These are phyloP conservation scores for Cremastinae sp. DNA, from an alignment of 2,888 invertebrate genomes.

Conservation along the genomic window DNA sequence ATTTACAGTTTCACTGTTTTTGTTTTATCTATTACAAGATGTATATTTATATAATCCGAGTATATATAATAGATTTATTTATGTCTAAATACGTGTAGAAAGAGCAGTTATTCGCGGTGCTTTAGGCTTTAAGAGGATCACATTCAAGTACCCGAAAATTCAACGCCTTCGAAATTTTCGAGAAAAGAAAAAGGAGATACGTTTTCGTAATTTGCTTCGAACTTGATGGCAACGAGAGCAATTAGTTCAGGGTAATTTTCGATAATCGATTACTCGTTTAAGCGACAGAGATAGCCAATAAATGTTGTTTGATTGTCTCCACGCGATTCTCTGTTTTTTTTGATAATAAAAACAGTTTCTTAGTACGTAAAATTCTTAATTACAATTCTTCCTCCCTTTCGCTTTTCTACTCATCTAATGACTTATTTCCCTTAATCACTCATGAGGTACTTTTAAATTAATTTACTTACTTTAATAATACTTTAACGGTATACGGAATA, in stretches of 20 bases:
- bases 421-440: conserved; percentile 33
- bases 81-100: conserved; percentile 12
- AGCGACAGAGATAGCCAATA: conserved; percentile 37
- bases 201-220: conserved; percentile 7
- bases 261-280: conserved; percentile 37
- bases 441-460: conserved; percentile 33
- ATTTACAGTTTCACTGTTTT: conserved; percentile 34
- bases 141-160: conserved; percentile 48
- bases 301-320: conserved; percentile 78
- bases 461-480: conserved; percentile 61
- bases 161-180: conserved; percentile 22
- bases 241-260: conserved; percentile 19
- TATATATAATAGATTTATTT: conserved; percentile 16
- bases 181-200: conserved; percentile 14
- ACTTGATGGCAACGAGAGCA: conserved; percentile 28
- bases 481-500: conserved; percentile 53
- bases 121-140: conserved; percentile 39
- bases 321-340: conserved; percentile 74
- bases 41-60: conserved; percentile 2
- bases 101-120: conserved; percentile 38
- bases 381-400: conserved; percentile 20
- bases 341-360: conserved; percentile 47
- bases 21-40: conserved; percentile 29
- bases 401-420: conserved; percentile 18
- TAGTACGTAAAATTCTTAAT: conserved; percentile 41